Evolutionary conservation across 2,797 vertebrate species (phyloP), one percentile per base, ranked within the genome.

Genomic region (Podarcis lilfordi): DNA sequence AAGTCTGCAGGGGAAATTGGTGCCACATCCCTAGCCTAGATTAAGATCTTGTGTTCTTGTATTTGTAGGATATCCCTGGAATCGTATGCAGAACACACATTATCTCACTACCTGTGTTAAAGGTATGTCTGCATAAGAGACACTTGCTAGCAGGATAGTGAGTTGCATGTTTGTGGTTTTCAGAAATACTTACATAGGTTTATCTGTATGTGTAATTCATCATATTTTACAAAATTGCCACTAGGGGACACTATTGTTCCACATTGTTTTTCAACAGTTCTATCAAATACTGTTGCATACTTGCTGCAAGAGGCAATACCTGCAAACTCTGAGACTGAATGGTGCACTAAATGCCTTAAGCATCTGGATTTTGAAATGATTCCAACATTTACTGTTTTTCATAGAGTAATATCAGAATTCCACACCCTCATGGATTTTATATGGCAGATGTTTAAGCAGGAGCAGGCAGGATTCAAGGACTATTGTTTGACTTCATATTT

Each of bases 41-140:
- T 76, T 83, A 37, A 75, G 35, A 74, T 5, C 1, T 35, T 66
- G 15, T 8, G 1, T 8, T 92, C 82, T 2, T 88, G 4, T 87
- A 19, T 92, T 85, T 97, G n/a, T 85, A 97, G 96, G 93, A 97
- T 90, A 95, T 99, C 88, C 98, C 98, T 87, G 98, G 98, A 92
- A 97, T 99, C 84, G 94, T 89, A 50, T 98, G 98, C 91, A 95
- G 96, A 92, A 98, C 98, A 2, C 97, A 98, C 83, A 97, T 98
- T 72, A 98, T 98, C 72, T 93, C 96, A 27, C 94, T 98, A 88
- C 96, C 97, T 27, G 90, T 97, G 21, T 96, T 99, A 95, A 97
- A 97, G 96, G 98, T 98, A 91, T 98, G 97, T 96, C 61, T 3
- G 1, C 75, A 25, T 76, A 89, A 89, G 91, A 77, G 1, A 7